Evolutionary conservation across 2,888 invertebrate genomes (phyloP), one percentile per base, ranked within the genome.

Genomic region (Argyresthia albistria): DNA sequence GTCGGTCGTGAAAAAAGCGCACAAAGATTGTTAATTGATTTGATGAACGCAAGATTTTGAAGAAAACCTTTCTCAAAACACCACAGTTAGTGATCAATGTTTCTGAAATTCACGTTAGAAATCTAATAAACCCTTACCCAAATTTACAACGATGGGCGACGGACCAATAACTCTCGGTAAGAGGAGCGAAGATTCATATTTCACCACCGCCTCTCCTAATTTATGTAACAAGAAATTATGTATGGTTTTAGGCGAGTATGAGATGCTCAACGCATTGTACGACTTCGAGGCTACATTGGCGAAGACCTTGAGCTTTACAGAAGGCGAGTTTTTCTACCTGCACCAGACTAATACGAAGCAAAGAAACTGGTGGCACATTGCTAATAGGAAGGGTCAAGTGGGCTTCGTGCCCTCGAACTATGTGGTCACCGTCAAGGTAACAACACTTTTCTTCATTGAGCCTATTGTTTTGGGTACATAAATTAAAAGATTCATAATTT

Each of bases 321-420:
- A 92, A 67, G 93, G 94, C 57, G 95, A 95, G 72, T 92, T 91
- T 71, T 95, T 95, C 73, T 91, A 93, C 63, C 82, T 95, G 15
- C 92, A 95, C 66, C 95, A 95, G 70, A 92, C 90, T 16, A 93
- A 92, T 58, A 92, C 92, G 4, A 94, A 94, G 66, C 93, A 95
- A 71, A 89, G 92, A 58, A 95, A 95, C 72, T 95, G 95, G 95
- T 95, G 95, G 95, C 94, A 94, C 88, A 95, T 95, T 50, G 92
- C 95, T 61, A 95, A 94, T 81, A 91, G 90, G 73, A 91, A 90
- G 70, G 95, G 95, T 63, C 93, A 94, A 75, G 90, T 95, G 60
- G 95, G 95, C 51, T 95, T 94, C 69, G 94, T 95, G 60, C 95
- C 95, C 56, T 95, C 95, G 51, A 95, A 95, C 89, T 95, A 95